Conservation (phyloP, 2,888 invertebrate genomes). For the Eumerus sabulonum region DNA sequence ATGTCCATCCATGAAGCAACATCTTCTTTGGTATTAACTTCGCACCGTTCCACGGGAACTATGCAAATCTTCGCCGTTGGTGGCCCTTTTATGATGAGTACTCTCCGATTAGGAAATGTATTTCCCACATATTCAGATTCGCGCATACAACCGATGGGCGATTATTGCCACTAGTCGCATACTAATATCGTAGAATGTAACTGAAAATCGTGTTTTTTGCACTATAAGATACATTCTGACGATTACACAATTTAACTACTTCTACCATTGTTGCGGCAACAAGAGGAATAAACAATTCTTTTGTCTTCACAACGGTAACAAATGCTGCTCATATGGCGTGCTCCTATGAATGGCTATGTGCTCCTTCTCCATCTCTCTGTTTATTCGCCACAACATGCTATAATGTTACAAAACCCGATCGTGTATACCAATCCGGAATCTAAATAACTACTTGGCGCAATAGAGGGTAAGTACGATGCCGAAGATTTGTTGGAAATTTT, state of each 20-base stretch:
- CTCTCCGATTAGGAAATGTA: constrained; percentile 29
- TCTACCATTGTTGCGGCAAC: constrained; percentile 33
- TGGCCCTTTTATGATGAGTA: constrained; percentile 45
- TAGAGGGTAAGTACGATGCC: too few species aligned
- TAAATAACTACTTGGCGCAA: too few species aligned
- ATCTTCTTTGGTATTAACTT: constrained; percentile 51
- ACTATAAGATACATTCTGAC: constrained; percentile 44
- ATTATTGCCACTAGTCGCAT: background rate
- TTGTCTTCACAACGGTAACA: constrained; percentile 54
- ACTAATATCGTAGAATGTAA: constrained; percentile 17
- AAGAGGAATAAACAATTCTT: constrained; percentile 58
- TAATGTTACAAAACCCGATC: too few species aligned
- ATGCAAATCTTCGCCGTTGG: constrained; percentile 52
- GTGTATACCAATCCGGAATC: too few species aligned
- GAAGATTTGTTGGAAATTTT: too few species aligned
- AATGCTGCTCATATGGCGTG: constrained; percentile 16
- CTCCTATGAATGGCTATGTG: too few species aligned
- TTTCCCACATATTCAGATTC: constrained; percentile 26
- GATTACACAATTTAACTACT: constrained; percentile 44
- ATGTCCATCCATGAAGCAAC: constrained; percentile 3
- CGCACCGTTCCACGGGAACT: constrained; percentile 47
- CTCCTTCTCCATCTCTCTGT: too few species aligned
- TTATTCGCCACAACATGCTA: too few species aligned
- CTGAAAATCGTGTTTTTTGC: constrained; percentile 55
- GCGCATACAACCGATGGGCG: constrained; percentile 12